Percentiles rank a stretch among this genome's conserved stretches.
phyloP scores from a whole-genome alignment of 2,888 invertebrate genomes.

The Blastobasis adustella region DNA sequence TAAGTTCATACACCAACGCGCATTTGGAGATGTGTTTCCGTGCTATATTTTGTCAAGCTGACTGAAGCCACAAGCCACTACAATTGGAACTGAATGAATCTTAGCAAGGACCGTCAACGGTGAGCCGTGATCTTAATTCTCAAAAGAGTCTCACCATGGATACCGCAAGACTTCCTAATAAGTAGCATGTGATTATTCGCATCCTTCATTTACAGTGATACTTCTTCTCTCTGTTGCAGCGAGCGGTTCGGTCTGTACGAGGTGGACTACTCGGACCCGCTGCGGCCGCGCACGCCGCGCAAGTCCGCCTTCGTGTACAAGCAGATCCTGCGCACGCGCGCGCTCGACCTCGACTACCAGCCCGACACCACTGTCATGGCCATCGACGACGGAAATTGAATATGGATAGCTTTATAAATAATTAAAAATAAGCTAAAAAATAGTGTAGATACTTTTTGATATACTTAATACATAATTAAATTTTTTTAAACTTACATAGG shows the following conservation, averaged over 20 bases:
- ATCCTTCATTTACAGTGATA: background rate
- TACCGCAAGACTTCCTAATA: too few relatives aligned
- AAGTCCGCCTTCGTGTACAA: constrained; percentile 70
- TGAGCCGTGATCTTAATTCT: too few relatives aligned
- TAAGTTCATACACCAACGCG: constrained; percentile 29
- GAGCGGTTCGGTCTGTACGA: constrained; percentile 72
- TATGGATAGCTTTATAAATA: background rate
- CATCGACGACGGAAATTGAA: constrained; percentile 25
- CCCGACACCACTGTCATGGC: constrained; percentile 21
- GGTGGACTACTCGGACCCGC: constrained; percentile 75
- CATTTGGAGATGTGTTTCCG: too few relatives aligned
- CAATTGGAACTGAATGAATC: too few relatives aligned
- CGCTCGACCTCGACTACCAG: constrained; percentile 28
- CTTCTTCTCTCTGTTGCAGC: constrained; percentile 12
- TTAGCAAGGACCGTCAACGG: too few relatives aligned
- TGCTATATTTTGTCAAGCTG: too few relatives aligned
- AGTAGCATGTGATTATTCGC: too few relatives aligned
- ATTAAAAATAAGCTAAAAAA: background rate
- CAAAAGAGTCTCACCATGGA: too few relatives aligned
- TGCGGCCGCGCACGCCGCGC: constrained; percentile 76
- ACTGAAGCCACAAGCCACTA: too few relatives aligned
- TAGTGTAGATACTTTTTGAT: too few relatives aligned
- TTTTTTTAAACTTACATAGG: too few relatives aligned
- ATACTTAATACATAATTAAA: too few relatives aligned
- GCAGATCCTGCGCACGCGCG: constrained; percentile 51